Conservation (phyloP, 2,888 invertebrate genomes). For the Drosophila leonis region DNA sequence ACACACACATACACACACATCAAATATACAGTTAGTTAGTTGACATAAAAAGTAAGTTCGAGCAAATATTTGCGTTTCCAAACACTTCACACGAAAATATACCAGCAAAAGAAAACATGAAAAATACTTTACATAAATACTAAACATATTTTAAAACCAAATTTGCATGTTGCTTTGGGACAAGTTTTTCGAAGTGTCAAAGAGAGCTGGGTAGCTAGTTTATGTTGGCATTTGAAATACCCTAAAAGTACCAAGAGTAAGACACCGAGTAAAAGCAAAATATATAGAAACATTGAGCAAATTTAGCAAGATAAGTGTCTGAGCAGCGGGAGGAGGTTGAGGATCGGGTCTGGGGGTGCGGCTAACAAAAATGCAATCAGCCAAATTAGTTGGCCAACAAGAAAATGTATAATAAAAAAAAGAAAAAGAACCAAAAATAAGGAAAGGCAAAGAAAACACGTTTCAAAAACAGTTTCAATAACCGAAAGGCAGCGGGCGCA, state of each 20-base stretch:
- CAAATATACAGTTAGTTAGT: slow-evolving; percentile 1
- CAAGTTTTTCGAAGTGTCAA: neutral
- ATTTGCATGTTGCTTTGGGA: neutral
- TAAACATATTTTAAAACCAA: slow-evolving; percentile 3
- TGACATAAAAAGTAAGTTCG: slow-evolving; percentile 7
- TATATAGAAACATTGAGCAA: neutral
- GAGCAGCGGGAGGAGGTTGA: neutral
- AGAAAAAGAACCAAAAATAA: neutral
- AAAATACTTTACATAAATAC: slow-evolving; percentile 2
- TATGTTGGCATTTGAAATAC: neutral
- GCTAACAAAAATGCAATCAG: slow-evolving; percentile 51
- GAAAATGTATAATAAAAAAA: neutral
- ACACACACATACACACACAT: neutral
- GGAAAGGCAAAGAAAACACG: slow-evolving; percentile 2
- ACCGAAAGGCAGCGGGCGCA: slow-evolving; percentile 36
- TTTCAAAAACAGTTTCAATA: slow-evolving; percentile 51
- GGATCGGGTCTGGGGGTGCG: neutral
- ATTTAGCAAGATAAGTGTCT: neutral
- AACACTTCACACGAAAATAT: slow-evolving; percentile 3
- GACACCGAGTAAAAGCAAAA: neutral
- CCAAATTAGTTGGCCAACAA: slow-evolving; percentile 56
- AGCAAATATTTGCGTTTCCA: neutral
- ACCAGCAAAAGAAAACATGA: neutral
- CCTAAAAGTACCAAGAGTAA: too few species aligned
- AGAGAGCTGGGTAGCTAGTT: neutral